phyloP scores from a whole-genome alignment of 2,888 invertebrate species.

The Beris chalybata region DNA sequence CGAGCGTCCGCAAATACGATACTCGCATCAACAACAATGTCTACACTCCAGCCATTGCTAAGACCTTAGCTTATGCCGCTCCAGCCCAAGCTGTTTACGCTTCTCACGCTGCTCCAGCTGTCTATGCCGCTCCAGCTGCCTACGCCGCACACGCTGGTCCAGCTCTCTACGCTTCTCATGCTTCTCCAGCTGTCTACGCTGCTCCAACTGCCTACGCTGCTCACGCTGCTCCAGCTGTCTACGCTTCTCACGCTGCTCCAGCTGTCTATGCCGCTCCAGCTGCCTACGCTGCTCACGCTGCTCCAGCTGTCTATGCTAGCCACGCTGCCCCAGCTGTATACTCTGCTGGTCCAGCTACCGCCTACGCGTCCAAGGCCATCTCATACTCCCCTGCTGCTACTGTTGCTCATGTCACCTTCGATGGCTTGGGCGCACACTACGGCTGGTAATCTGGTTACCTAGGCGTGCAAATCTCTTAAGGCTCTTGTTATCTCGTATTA shows the following conservation, averaged over 20 bases:
- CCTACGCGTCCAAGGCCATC: conserved; percentile 51
- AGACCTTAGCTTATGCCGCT: conserved; percentile 35
- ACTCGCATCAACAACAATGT: conserved; percentile 63
- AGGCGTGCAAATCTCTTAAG: conserved; percentile 7
- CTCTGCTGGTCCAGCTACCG: conserved; percentile 44
- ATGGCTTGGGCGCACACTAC: conserved; percentile 66
- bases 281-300: conserved; percentile 36
- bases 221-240: conserved; percentile 42
- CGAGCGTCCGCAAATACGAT: conserved; percentile 63
- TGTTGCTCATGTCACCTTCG: conserved; percentile 67
- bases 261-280: conserved; percentile 34
- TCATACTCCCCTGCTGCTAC: conserved; percentile 61
- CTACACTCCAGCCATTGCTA: conserved; percentile 55
- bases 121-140: conserved; percentile 43
- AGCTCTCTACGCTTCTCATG: conserved; percentile 40
- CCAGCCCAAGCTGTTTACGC: conserved; percentile 34
- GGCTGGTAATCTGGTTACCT: conserved; percentile 60
- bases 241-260: conserved; percentile 39
- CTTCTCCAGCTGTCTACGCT: conserved; percentile 43
- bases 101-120: conserved; percentile 32
- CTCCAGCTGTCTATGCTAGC: conserved; percentile 30
- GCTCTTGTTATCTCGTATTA: conserved; percentile 12
- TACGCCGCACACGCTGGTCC: conserved; percentile 48
- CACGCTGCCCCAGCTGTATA: conserved; percentile 37
- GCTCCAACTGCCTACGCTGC: conserved; percentile 38